These are phyloP conservation scores for Yponomeuta cagnagella DNA, from an alignment of 2,888 invertebrate species.

Conservation along the genomic window DNA sequence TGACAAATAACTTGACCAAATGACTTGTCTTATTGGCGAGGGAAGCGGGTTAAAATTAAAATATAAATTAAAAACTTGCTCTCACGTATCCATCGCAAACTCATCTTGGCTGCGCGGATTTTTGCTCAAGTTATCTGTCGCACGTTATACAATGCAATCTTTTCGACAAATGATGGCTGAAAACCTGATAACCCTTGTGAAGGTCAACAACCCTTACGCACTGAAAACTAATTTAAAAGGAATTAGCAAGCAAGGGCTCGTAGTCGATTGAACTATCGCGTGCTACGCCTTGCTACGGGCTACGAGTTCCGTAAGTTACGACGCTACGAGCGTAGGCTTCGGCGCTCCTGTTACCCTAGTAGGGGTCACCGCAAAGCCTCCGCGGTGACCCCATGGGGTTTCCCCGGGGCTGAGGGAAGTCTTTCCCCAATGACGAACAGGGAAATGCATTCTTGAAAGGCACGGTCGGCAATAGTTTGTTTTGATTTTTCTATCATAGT, in stretches of 20 bases:
- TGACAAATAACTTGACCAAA: too few relatives aligned
- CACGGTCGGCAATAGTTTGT: neutral
- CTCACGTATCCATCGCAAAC: too few relatives aligned
- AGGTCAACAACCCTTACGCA: neutral
- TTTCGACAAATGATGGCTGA: too few relatives aligned
- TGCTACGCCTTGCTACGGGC: neutral
- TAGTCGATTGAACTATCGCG: neutral
- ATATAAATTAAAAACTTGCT: too few relatives aligned
- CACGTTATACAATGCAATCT: too few relatives aligned
- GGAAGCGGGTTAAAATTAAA: too few relatives aligned
- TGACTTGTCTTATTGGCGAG: too few relatives aligned
- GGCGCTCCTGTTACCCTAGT: constrained; percentile 30
- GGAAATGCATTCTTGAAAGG: neutral
- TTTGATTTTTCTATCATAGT: neutral
- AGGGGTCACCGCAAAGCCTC: constrained; percentile 38
- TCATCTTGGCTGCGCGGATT: too few relatives aligned
- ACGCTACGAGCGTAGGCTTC: constrained; percentile 9
- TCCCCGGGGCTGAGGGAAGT: neutral
- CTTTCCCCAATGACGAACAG: neutral
- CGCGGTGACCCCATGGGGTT: constrained; percentile 33
- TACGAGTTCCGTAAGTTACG: constrained; percentile 23
- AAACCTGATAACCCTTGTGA: too few relatives aligned
- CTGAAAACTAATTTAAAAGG: neutral
- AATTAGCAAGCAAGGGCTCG: neutral
- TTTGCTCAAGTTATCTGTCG: too few relatives aligned